Base-by-base conservation (phyloP, 2,888 invertebrate species). In the Lycocerus yunnanus region DNA sequence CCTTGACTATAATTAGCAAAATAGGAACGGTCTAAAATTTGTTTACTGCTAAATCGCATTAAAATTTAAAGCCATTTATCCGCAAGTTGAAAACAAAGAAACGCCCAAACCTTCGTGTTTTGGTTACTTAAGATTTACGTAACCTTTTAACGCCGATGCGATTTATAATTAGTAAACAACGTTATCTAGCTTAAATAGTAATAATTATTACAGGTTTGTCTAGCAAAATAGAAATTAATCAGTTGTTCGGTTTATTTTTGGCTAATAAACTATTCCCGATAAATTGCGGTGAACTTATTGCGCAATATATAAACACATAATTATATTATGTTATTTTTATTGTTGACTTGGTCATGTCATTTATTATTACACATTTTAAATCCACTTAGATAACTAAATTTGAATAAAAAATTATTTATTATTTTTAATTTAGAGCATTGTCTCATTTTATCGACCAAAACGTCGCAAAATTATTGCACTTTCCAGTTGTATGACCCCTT, bases 1-100 rank as follows among this genome's bases (percentile, higher is more conserved):
- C 78, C 79, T 79, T 79, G 79, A 73, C 76, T 77, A 78, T 74
- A 78, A 77, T 76, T 79, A 78, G 78, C 78, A 76, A 76, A 71
- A 75, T 75, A 76, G 77, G 73, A 77, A 68, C 58, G 18, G 24
- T 67, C 65, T 71, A 66, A 74, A 72, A 72, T 77, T 79, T 79
- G 77, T 78, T 79, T 78, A 78, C 74, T 68, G 73, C 61, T 69
- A 65, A 21, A 69, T 24, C 71, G 66, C 63, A 61, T 66, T 66
- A 60, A 65, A 68, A 71, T 24, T 66, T 71, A 67, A 69, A 67
- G 67, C 67, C 66, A 68, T 69, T 74, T 68, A 71, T 71, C 18
- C 59, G 61, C 65, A 20, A 20, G 58, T 58, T 58, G 20, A 15
- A 18, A 63, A 63, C 20, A 63, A 63, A 63, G 20, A 18, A 63